These are phyloP conservation scores for Pelecanus crispus DNA, from an alignment of 2,113 vertebrate genomes.

Conservation along the genomic window DNA sequence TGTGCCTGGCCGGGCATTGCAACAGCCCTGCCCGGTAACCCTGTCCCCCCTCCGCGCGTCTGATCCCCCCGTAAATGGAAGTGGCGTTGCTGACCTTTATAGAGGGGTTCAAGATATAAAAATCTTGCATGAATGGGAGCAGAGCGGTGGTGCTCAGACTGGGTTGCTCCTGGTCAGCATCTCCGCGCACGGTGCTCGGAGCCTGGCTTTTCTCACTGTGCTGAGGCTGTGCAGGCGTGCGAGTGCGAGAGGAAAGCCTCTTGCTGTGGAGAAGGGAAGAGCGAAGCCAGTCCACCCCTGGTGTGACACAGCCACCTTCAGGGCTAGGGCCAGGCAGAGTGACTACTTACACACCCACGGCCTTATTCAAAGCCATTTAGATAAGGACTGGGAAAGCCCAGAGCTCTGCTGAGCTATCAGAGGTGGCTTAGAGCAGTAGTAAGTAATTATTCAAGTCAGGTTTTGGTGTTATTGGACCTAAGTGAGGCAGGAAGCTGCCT, in stretches of 20 bases:
- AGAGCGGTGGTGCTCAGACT: background rate
- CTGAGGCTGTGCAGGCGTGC: background rate
- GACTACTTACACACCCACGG: background rate
- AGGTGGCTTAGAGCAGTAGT: background rate
- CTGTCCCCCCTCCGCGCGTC: background rate
- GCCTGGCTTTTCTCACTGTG: background rate
- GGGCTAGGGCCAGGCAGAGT: background rate
- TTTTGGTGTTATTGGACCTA: background rate
- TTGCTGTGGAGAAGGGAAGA: background rate
- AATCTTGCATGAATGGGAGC: background rate
- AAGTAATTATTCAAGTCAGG: background rate
- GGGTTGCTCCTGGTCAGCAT: background rate
- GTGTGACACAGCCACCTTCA: background rate
- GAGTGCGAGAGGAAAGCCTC: background rate
- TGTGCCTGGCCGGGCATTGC: background rate
- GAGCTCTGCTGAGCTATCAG: background rate
- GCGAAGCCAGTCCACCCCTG: background rate
- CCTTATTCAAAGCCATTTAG: background rate
- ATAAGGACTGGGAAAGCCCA: background rate
- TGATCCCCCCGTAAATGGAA: background rate
- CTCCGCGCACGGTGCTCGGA: background rate
- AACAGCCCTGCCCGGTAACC: background rate
- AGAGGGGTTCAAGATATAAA: background rate
- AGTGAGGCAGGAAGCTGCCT: background rate
- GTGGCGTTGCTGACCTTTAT: rapidly evolving